Base-by-base conservation (phyloP, 2,797 vertebrate genomes). In the Esox masquinongy region DNA sequence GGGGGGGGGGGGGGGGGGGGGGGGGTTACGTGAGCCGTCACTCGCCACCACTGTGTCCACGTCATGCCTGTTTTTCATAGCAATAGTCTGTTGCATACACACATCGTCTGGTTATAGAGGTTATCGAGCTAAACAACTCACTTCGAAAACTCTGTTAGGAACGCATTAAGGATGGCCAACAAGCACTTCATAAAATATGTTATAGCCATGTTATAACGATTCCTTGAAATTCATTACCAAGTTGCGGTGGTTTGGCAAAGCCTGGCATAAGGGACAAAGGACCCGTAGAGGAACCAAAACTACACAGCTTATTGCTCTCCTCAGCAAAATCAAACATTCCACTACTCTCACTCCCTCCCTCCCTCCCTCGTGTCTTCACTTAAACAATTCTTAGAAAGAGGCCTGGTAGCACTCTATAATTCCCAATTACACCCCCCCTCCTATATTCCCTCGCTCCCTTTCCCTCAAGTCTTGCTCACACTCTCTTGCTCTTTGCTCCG, bases 381-480 rank as follows among this genome's bases (percentile, higher is more conserved):
- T 31, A 50, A 51, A 19, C 34, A 56, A 34, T 82, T 80, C 70
- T 74, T 36, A 79, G 61, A 53, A 74, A 75, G 43, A 43, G 72
- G 29, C 9, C 36, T 47, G 0, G 2, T 17, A 17, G 11, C 15
- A 26, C 22, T 68, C 63, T 69, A n/a, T 39, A 5, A 29, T 72
- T 47, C 29, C 53, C 19, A 36, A 39, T 22, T 39, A 7, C 36
- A 39, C 17, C n/a, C 61, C 39, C 15, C 7, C 43, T 31, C 31
- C 15, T 19, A 15, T 50, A 15, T 24, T 67, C 31, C 19, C 34
- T 36, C 11, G 0, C 19, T 36, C 39, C 51, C 39, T 43, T 22
- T 39, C 29, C 29, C 67, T 39, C 7, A 49, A 12, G 47, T 70
- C 39, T 49, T 5, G n/a, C 9, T 14, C 47, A 43, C 39, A 43